Base-by-base conservation (phyloP, 2,888 invertebrate species). In the Harmothoe impar region DNA sequence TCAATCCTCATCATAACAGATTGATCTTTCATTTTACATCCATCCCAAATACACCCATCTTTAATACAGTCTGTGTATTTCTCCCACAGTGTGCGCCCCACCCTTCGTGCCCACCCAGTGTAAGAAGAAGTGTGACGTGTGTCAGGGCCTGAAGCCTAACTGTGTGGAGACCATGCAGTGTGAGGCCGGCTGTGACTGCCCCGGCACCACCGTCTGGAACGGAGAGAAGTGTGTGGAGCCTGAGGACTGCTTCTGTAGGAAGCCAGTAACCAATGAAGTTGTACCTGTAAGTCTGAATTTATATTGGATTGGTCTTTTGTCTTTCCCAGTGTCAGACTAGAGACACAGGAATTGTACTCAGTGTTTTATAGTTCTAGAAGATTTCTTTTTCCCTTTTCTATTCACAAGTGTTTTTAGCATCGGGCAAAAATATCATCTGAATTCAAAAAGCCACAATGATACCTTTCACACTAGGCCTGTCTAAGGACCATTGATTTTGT, bases 111-210 rank as follows among this genome's bases (percentile, higher is more conserved):
- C 54, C 29, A 91, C 91, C 12, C 52, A 84, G 33, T 91, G 91
- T 78, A 90, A 90, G 77, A 91, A 91, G 89, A n/a, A 90, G n/a
- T 91, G 91, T 89, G 72, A 51, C 62, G 52, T 29, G 29, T 91
- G 91, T 29, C 91, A 91, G 43, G 68, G 25, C 88, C 52, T 91
- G 25, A n/a, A 91, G 77, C 89, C 90, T 0, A 62, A 77, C 15
- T 91, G 91, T 56, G 33, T 43, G 29, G 72, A 20, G 23, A 91
- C 31, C 31, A 15, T 7, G 31, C 29, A 51, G 35, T 90, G 90
- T 52, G 51, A 51, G 25, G 12, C 90, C 23, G 90, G 90, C 29
- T 90, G 90, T 35, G 90, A 90, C 31, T 90, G 90, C 31, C 81
- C 90, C 12, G 78, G 54, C n/a, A 77, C 29, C 10, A 5, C 20